Evolutionary conservation across 2,113 vertebrate species (phyloP).

Genomic region (Sinosuthora webbiana): DNA sequence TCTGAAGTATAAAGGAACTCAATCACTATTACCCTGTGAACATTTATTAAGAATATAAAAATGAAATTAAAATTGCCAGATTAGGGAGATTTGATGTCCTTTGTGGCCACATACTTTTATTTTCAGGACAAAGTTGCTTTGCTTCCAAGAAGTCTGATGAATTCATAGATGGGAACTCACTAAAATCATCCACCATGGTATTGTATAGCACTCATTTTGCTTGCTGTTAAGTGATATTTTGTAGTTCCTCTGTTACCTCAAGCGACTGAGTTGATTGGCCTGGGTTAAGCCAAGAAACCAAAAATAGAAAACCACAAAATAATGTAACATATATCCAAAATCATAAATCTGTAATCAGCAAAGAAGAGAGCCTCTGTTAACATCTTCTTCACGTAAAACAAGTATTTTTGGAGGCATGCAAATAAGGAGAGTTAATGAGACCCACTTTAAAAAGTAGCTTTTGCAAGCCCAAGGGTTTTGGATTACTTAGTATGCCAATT

Average conservation of each 20-base stretch:
- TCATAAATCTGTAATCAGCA: constrained; percentile 18
- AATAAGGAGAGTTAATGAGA: constrained; percentile 5
- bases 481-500: not conserved
- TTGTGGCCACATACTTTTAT: constrained; percentile 12
- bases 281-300: not conserved
- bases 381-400: not conserved
- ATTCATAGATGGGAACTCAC: not conserved
- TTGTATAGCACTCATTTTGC: not conserved
- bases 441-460: not conserved
- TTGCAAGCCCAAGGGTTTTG: not conserved
- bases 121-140: constrained; percentile 18
- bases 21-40: not conserved
- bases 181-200: not conserved
- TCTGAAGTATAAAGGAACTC: constrained; percentile 1
- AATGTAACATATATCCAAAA: constrained; percentile 26
- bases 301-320: constrained; percentile 36
- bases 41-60: constrained; percentile 22
- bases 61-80: constrained; percentile 35
- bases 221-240: not conserved
- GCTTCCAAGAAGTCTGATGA: constrained; percentile 10
- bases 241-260: not conserved
- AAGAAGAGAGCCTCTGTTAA: constrained; percentile 8
- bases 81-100: constrained; percentile 16
- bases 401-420: not conserved
- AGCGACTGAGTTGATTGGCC: not conserved